Evolutionary conservation across 2,888 invertebrate genomes (phyloP), one percentile per base, ranked within the genome.

Genomic region (Penaeus monodon): DNA sequence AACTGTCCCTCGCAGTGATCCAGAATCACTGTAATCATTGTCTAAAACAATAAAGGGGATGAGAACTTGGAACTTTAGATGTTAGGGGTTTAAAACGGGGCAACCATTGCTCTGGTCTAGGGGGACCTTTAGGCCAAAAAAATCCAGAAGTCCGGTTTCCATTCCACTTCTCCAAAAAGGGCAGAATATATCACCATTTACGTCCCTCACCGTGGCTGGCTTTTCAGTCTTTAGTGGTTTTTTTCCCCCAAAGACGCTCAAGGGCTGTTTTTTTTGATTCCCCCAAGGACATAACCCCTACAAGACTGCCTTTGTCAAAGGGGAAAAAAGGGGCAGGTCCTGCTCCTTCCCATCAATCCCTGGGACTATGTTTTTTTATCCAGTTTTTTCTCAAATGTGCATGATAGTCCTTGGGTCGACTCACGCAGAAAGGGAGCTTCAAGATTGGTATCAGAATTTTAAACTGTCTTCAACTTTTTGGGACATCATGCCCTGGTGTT

Each of bases 311-410:
- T 93, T 93, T 77, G 22, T 74, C 66, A 24, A 78, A 64, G 4
- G 88, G 81, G n/a, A n/a, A 29, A 89, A 83, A 66, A 98, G 94
- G 90, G 98, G 92, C 27, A 98, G 94, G 92, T 99, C 98, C 97
- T 85, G 96, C 95, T 0, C 97, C 97, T 99, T 98, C 0, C 98
- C 98, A 93, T 98, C 96, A 92, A 96, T 99, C 98, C 97, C 98
- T 49, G 98, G 98, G 0, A 98, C 96, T 20, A 98, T 95, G 92
- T 96, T 96, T 0, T n/a, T 95, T 95, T 63, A 97, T 93, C 38
- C 91, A 93, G 64, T 93, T 91, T 27, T n/a, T 94, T 92, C 20
- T 92, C 92, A 91, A 95, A 96, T n/a, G 93, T 92, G 91, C 97
- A 97, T 86, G 29, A 44, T 12, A 86, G 88, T 38, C 86, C 92